Base-by-base conservation (phyloP, 2,113 vertebrate species). In the Channa maculata region DNA sequence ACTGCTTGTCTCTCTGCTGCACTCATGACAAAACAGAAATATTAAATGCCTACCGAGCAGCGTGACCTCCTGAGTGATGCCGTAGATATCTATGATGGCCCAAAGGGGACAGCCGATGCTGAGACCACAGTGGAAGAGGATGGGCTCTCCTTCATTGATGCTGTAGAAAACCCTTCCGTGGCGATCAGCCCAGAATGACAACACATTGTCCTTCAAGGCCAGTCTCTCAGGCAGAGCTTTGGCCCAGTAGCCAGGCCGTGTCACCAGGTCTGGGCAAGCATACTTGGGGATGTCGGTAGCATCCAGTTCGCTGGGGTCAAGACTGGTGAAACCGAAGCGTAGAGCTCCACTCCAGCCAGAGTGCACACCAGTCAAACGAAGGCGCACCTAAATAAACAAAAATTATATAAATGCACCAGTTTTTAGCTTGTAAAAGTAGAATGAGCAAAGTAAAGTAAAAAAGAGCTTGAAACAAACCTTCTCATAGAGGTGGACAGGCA, bases 31-130 rank as follows among this genome's bases (percentile, higher is more conserved):
- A 14, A 53, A 14, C 13, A 41, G 13, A 12, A 24, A 24, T 24
- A 60, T 15, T 36, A 57, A 1, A 58, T 6, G 84, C 95, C 94
- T 84, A 99, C 98, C 98, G 6, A 99, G 94, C 59, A 99, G 94
- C 51, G 96, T 98, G 74, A 99, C 97, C 84, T 99, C 97, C 66
- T 99, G 97, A 5, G 98, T 99, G 92, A 99, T 97, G 75, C 98
- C 98, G 0, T 99, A 99, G 92, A 99, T 97, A 1, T 99, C 98
- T 68, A 99, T 97, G 92, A 99, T 97, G 0, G 97, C 97, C 98
- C 98, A 99, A 14, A 99, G 96, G 0, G 97, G 97, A 69, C 97
- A 96, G 0, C 96, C 94, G n/a, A 98, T 95, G 70, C 96, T 97
- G 87, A 99, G 96, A 5, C 98, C 97, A 77, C 97, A 99, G 93